Percentiles rank a stretch among this genome's conserved stretches.
These are phyloP conservation scores for Hoplodrina ambigua DNA, from an alignment of 2,888 invertebrate genomes.

Conservation along the genomic window DNA sequence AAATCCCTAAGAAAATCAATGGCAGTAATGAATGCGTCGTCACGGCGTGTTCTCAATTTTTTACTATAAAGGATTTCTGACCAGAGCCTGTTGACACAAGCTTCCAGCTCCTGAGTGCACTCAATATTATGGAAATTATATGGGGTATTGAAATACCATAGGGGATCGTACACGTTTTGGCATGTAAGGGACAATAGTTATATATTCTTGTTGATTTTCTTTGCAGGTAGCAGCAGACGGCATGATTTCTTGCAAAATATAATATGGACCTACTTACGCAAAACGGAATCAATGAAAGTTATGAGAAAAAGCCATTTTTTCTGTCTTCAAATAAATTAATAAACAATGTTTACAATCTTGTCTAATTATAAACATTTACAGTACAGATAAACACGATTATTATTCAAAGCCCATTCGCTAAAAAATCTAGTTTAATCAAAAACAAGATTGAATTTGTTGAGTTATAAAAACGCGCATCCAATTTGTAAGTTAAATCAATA, in stretches of 20 bases:
- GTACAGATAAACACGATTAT: not conserved
- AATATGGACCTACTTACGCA: too few relatives aligned
- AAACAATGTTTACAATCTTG: not conserved
- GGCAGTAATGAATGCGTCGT: constrained; percentile 48
- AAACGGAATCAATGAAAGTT: too few relatives aligned
- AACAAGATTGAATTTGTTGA: constrained; percentile 20
- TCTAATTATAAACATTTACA: not conserved
- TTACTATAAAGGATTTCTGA: constrained; percentile 36
- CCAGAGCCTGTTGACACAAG: constrained; percentile 30
- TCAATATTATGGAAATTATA: constrained; percentile 34
- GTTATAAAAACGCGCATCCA: constrained; percentile 19
- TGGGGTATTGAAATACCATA: constrained; percentile 16
- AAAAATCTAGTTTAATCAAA: constrained; percentile 18
- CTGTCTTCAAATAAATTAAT: not conserved
- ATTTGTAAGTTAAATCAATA: constrained; percentile 29
- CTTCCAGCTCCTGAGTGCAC: constrained; percentile 34
- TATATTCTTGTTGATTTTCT: not conserved
- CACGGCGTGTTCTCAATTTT: constrained; percentile 49
- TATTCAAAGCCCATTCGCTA: constrained; percentile 4
- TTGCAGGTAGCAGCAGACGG: too few relatives aligned
- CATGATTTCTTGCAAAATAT: too few relatives aligned
- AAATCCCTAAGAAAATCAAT: constrained; percentile 35
- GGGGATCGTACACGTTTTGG: not conserved
- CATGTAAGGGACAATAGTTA: not conserved
- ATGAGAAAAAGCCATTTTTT: too few relatives aligned